Evolutionary conservation across 2,113 vertebrate genomes (phyloP), one percentile per base, ranked within the genome.

Genomic region (Paracanthobrama guichenoti): DNA sequence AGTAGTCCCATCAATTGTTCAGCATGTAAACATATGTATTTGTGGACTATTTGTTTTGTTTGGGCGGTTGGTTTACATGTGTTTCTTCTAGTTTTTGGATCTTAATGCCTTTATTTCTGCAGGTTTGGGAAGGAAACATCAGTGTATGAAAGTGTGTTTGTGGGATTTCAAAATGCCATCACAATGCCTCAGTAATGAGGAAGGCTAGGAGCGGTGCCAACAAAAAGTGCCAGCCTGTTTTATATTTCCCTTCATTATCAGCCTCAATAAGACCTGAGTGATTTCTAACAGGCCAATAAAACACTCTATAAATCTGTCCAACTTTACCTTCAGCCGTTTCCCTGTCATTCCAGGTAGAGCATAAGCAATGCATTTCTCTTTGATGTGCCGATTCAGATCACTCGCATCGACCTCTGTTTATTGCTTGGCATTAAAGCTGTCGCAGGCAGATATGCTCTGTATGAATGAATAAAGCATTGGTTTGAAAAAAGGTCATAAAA

Each of bases 221-320:
- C 48, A 18, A 67, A 28, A 44, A 71, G 69, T 35, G 6, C 7
- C 26, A 74, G 67, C 39, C 35, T 84, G 78, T 82, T 79, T 84
- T 69, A 53, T 48, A 48, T 83, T 83, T 79, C 22, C 71, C 39
- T 86, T 60, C 73, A 79, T 69, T 72, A 78, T 73, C 81, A 71
- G 53, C 80, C 55, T 89, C 85, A 85, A 82, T 85, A 89, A 86
- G 90, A 81, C 72, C 84, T 88, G 86, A 91, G 86, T 91, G 90
- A 89, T 88, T 90, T 89, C 87, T 88, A 89, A 85, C 81, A 83
- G 62, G 60, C 89, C 86, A 86, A 62, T 84, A 86, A 89, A 86
- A 78, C 85, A 86, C 71, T 85, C 83, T 66, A 90, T 91, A 91
- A 90, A 92, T 92, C 90, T 91, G 86, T 88, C 64, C 64, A 66